Percentiles rank a stretch among this genome's conserved stretches.
Evolutionary conservation across 2,888 invertebrate genomes (phyloP).

Genomic region (Campoletis raptor): DNA sequence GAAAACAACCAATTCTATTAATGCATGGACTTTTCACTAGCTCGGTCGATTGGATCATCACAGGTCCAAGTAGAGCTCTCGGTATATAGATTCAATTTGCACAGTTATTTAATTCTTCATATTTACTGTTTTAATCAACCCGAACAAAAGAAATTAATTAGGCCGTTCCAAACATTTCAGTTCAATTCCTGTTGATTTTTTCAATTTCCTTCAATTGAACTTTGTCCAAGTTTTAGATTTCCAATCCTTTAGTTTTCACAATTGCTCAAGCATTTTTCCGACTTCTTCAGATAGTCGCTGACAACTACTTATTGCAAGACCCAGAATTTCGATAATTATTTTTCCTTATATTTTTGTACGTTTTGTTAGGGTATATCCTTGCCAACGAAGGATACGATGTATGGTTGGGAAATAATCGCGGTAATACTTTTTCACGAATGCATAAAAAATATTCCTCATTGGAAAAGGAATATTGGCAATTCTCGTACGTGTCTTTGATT

Average conservation of each 20-base stretch:
- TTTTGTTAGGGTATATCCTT: conserved; percentile 76
- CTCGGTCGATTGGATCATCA: conserved; percentile 91
- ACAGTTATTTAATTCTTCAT: background rate
- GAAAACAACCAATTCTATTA: conserved; percentile 87
- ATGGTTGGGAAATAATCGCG: conserved; percentile 88
- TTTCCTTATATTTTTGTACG: background rate
- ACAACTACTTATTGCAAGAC: too few species aligned
- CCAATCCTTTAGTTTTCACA: too few species aligned
- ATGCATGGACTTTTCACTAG: conserved; percentile 91
- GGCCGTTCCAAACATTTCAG: too few species aligned
- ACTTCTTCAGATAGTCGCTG: too few species aligned
- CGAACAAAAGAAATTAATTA: background rate
- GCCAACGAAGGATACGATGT: conserved; percentile 82
- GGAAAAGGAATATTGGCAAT: conserved; percentile 82
- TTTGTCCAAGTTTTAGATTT: too few species aligned
- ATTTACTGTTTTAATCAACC: background rate
- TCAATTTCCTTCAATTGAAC: too few species aligned
- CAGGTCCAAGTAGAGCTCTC: conserved; percentile 89
- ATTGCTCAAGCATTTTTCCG: too few species aligned
- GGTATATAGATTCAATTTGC: conserved; percentile 85
- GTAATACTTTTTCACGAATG: conserved; percentile 87
- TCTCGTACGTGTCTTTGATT: conserved; percentile 78
- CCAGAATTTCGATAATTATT: background rate
- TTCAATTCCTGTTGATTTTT: too few species aligned
- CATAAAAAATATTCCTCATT: conserved; percentile 84